A percentile compares a stretch with the other conserved stretches of the same genome.
Evolutionary conservation across 2,888 invertebrate species (phyloP).

Genomic region (Neoaliturus tenellus): DNA sequence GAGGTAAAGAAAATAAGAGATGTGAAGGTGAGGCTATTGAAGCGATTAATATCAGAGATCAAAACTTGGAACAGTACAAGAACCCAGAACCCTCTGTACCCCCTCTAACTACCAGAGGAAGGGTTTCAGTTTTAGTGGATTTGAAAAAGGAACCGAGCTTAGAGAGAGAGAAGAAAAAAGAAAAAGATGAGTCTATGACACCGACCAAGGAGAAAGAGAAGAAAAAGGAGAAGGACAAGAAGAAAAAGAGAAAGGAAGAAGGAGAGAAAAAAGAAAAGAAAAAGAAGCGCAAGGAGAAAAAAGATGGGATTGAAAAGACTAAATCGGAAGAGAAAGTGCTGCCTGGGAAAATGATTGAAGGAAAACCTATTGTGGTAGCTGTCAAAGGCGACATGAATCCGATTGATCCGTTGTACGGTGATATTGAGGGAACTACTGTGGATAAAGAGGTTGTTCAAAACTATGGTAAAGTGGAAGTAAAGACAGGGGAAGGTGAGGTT

Average conservation of each 20-base stretch:
- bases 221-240: conserved; percentile 68
- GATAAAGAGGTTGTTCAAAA: conserved; percentile 77
- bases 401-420: conserved; percentile 71
- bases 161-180: conserved; percentile 66
- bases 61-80: conserved; percentile 19
- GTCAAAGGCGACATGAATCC: conserved; percentile 69
- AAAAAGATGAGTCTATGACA: conserved; percentile 60
- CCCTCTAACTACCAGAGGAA: conserved; percentile 22
- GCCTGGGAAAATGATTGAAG: conserved; percentile 64
- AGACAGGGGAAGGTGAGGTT: conserved; percentile 66
- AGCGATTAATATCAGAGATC: conserved; percentile 34
- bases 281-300: conserved; percentile 61
- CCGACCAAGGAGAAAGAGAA: conserved; percentile 68
- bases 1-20: conserved; percentile 56
- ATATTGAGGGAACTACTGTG: conserved; percentile 72
- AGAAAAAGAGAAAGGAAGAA: conserved; percentile 67
- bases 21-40: conserved; percentile 50
- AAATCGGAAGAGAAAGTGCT: conserved; percentile 50
- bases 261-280: conserved; percentile 63
- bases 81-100: neutral
- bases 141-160: conserved; percentile 62
- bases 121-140: conserved; percentile 57
- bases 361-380: conserved; percentile 54
- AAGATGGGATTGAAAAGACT: conserved; percentile 44
- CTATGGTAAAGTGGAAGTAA: conserved; percentile 73